A percentile compares a stretch with the other conserved stretches of the same genome.
Evolutionary conservation across 2,113 vertebrate genomes (phyloP).

Genomic region (Oryzias javanicus): DNA sequence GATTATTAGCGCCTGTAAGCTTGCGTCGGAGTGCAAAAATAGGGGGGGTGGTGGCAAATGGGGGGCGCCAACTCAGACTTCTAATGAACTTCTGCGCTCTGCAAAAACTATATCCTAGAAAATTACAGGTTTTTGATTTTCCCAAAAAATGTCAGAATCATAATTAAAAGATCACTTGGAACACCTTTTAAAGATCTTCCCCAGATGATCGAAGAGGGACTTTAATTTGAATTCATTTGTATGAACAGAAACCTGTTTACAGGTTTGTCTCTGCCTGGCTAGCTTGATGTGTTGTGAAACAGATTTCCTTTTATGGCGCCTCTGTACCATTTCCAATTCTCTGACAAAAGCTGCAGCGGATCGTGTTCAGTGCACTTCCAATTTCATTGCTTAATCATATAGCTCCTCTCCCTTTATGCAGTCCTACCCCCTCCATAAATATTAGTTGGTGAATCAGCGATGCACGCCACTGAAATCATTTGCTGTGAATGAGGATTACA

Average conservation of each 20-base stretch:
- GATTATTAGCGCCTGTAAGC: too few species aligned
- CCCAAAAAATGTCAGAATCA: too few species aligned
- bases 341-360: conserved; percentile 19
- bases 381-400: conserved; percentile 49
- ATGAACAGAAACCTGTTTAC: not conserved
- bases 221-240: not conserved
- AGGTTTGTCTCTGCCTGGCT: not conserved
- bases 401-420: conserved; percentile 35
- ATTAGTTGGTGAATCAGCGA: conserved; percentile 49
- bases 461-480: conserved; percentile 65
- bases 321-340: conserved; percentile 35
- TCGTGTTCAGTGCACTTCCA: conserved; percentile 50
- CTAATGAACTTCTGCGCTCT: too few species aligned
- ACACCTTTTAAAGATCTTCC: too few species aligned
- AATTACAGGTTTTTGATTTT: conserved; percentile 1
- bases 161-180: too few species aligned
- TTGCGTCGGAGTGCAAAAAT: too few species aligned
- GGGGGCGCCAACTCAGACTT: too few species aligned
- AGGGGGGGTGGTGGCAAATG: too few species aligned
- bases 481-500: conserved; percentile 72
- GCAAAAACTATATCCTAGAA: too few species aligned
- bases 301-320: conserved; percentile 25
- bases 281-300: conserved; percentile 20
- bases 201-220: too few species aligned
- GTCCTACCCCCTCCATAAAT: conserved; percentile 39